Conservation (phyloP, 2,888 invertebrate genomes). For the Acanthosepion pharaonis region DNA sequence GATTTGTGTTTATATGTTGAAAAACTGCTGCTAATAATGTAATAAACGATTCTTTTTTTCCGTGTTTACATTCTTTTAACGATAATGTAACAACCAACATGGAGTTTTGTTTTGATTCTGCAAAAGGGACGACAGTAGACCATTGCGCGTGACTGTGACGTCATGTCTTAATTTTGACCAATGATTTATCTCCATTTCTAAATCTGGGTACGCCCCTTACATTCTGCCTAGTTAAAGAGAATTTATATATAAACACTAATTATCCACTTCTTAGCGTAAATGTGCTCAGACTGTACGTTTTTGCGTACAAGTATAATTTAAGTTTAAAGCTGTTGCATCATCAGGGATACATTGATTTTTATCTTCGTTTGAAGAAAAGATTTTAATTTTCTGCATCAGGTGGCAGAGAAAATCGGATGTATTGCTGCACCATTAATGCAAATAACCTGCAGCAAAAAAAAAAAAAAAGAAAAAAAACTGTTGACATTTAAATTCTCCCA, state of each 20-base stretch:
- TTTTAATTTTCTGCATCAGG: neutral
- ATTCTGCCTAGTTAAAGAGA: neutral
- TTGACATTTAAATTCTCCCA: neutral
- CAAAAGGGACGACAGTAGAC: conserved; percentile 39
- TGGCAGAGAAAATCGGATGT: neutral
- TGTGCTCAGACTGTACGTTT: neutral
- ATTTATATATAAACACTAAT: neutral
- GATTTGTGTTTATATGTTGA: conserved; percentile 34
- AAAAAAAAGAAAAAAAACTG: neutral
- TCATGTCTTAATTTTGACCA: conserved; percentile 43
- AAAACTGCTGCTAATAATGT: neutral
- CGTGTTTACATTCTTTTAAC: conserved; percentile 42
- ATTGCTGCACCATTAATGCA: neutral
- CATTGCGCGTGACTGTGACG: conserved; percentile 46
- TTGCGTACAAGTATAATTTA: neutral
- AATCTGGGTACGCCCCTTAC: conserved; percentile 39
- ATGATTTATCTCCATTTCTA: neutral
- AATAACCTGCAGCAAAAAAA: no score
- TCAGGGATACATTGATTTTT: neutral
- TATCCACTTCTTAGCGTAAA: neutral
- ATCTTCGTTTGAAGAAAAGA: neutral
- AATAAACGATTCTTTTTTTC: neutral
- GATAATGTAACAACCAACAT: conserved; percentile 44
- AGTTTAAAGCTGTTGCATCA: no score
- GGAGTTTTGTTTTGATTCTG: conserved; percentile 47